Evolutionary conservation across 2,797 vertebrate species (phyloP).

Genomic region (Alfaro cultratus): DNA sequence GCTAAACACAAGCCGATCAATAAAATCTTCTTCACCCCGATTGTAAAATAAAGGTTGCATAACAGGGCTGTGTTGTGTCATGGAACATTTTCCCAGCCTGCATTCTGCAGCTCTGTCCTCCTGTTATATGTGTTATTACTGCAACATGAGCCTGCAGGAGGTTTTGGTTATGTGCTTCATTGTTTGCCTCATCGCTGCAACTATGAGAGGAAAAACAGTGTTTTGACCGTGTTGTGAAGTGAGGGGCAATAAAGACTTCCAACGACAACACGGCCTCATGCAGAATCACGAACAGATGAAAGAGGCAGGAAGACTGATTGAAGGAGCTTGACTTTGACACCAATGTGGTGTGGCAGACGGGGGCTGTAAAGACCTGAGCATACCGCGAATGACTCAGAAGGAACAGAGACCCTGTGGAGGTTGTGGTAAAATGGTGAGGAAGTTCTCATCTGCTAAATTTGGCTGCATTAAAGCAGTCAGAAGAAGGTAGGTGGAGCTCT

Average conservation of each 20-base stretch:
- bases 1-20: conserved; percentile 58
- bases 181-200: conserved; percentile 46
- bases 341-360: conserved; percentile 53
- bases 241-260: conserved; percentile 63
- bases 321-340: conserved; percentile 71
- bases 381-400: conserved; percentile 40
- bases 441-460: conserved; percentile 54
- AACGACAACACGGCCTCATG: conserved; percentile 51
- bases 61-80: conserved; percentile 41
- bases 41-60: conserved; percentile 42
- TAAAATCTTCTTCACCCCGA: conserved; percentile 46
- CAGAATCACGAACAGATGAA: conserved; percentile 66
- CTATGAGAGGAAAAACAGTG: conserved; percentile 42
- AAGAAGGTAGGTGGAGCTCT: conserved; percentile 25
- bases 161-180: conserved; percentile 22
- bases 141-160: conserved; percentile 25
- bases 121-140: conserved; percentile 20
- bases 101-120: conserved; percentile 15
- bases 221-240: conserved; percentile 57
- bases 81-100: conserved; percentile 47
- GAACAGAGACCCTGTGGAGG: conserved; percentile 57
- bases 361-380: conserved; percentile 70
- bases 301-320: conserved; percentile 56
- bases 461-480: conserved; percentile 35
- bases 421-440: conserved; percentile 57